These are phyloP conservation scores for Torymus auratus DNA, from an alignment of 2,888 invertebrate genomes.

Conservation along the genomic window DNA sequence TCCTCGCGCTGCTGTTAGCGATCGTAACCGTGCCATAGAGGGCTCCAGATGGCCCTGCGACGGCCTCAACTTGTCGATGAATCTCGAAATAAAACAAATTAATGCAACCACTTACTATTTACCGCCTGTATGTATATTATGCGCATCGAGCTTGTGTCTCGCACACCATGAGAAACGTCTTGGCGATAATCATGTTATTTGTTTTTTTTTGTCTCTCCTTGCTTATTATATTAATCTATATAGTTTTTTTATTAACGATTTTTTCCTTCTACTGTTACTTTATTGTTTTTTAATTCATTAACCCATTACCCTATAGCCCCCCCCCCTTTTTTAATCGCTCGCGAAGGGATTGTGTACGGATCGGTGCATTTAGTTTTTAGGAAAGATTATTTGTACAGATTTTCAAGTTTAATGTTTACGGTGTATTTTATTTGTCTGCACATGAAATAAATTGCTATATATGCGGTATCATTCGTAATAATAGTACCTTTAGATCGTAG, in stretches of 20 bases:
- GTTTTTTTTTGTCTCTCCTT: conserved; percentile 27
- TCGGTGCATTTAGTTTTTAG: neutral
- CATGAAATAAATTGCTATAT: neutral
- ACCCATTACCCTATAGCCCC: neutral
- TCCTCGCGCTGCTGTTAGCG: conserved; percentile 72
- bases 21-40: conserved; percentile 68
- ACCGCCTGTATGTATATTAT: conserved; percentile 45
- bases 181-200: conserved; percentile 42
- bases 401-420: conserved; percentile 19
- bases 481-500: conserved; percentile 12
- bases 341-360: conserved; percentile 30
- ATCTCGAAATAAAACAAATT: neutral
- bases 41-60: neutral
- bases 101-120: conserved; percentile 42
- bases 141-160: conserved; percentile 47
- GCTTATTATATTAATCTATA: too few species aligned
- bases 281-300: conserved; percentile 44
- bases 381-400: neutral
- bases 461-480: conserved; percentile 37
- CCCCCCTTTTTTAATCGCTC: conserved; percentile 12
- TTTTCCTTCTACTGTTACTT: conserved; percentile 43
- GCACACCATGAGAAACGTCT: conserved; percentile 6
- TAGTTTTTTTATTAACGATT: conserved; percentile 13
- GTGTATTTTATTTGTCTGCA: conserved; percentile 21
- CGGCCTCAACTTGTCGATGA: conserved; percentile 13